Conservation (phyloP, 2,113 vertebrate genomes). For the Misgurnus mizolepis region DNA sequence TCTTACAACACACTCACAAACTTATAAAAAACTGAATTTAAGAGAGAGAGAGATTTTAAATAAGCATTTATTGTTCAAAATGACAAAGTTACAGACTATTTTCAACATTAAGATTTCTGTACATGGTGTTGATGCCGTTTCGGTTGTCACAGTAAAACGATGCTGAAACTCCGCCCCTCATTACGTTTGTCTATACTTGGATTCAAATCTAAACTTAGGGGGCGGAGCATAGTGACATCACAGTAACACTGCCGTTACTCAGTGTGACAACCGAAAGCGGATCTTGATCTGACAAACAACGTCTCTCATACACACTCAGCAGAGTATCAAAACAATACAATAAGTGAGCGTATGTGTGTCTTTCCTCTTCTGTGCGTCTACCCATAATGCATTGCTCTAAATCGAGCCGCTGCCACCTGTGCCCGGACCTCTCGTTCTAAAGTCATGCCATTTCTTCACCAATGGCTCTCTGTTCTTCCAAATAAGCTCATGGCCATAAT, state of each 20-base stretch:
- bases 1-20: too few relatives aligned
- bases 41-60: constrained; percentile 9
- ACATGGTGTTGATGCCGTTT: not conserved
- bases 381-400: constrained; percentile 28
- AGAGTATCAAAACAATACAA: not conserved
- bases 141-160: not conserved
- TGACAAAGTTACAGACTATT: constrained; percentile 16
- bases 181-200: not conserved
- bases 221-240: not conserved
- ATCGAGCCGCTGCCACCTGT: constrained; percentile 65
- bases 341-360: not conserved
- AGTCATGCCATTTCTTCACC: constrained; percentile 92
- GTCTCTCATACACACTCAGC: constrained; percentile 1
- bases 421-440: constrained; percentile 80
- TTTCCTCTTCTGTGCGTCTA: not conserved
- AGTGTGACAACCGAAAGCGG: constrained; percentile 1
- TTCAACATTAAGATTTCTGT: constrained; percentile 1
- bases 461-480: constrained; percentile 96
- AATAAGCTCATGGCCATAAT: constrained; percentile 86
- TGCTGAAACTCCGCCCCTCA: constrained; percentile 1
- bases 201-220: not conserved
- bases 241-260: not conserved
- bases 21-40: not conserved
- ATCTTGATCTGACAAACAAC: not conserved
- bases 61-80: constrained; percentile 20